A percentile compares a stretch with the other conserved stretches of the same genome.
phyloP scores from a whole-genome alignment of 2,888 invertebrate species.

The Sabatieria punctata region DNA sequence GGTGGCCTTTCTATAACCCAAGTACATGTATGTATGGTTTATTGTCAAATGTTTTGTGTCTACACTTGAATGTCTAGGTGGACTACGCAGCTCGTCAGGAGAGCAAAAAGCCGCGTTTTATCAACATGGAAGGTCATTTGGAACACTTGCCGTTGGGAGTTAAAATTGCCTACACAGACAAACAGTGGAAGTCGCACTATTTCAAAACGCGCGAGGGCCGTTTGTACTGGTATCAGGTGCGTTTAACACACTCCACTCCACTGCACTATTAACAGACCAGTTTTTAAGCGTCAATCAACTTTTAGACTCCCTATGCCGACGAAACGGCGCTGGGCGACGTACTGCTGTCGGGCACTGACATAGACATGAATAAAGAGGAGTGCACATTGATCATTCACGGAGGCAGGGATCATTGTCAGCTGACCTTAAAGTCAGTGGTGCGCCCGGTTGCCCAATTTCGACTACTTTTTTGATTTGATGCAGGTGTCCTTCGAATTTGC shows the following conservation, averaged over 20 bases:
- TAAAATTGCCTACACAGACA: conserved; percentile 42
- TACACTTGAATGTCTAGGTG: conserved; percentile 13
- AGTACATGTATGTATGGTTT: no score
- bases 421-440: conserved; percentile 8
- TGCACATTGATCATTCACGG: conserved; percentile 20
- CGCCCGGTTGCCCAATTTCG: neutral
- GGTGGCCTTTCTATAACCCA: no score
- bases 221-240: conserved; percentile 40
- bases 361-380: conserved; percentile 23
- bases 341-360: conserved; percentile 22
- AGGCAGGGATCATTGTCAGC: conserved; percentile 17
- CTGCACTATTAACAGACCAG: no score
- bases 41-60: no score
- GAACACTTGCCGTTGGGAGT: conserved; percentile 40
- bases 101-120: conserved; percentile 24
- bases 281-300: no score
- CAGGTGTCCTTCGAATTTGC: conserved; percentile 19
- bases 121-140: conserved; percentile 41
- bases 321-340: conserved; percentile 25
- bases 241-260: conserved; percentile 5
- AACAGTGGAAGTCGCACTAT: conserved; percentile 43
- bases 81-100: conserved; percentile 25
- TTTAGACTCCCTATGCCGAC: conserved; percentile 23
- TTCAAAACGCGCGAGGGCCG: conserved; percentile 41
- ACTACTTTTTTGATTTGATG: neutral